These are phyloP conservation scores for Gymnoscelis rufifasciata DNA, from an alignment of 2,888 invertebrate species.

Conservation along the genomic window DNA sequence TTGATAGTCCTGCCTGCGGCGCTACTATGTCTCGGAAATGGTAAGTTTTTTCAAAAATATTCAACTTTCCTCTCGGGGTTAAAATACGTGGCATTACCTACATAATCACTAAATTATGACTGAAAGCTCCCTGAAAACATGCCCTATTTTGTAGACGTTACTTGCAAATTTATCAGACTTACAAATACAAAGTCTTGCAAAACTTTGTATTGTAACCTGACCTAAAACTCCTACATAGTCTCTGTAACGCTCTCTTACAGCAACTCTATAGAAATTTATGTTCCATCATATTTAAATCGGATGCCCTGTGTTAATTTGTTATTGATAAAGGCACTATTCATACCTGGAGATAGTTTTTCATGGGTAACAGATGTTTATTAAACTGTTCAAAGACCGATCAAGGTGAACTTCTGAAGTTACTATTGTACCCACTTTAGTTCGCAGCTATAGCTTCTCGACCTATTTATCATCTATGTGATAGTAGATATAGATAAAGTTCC, in stretches of 20 bases:
- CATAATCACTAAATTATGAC: conserved; percentile 43
- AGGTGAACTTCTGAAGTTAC: not conserved
- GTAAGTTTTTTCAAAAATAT: conserved; percentile 78
- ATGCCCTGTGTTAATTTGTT: not conserved
- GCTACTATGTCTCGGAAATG: conserved; percentile 83
- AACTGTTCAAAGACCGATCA: not conserved
- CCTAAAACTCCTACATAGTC: not conserved
- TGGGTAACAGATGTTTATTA: not conserved
- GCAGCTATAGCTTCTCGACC: no score
- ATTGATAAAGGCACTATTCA: not conserved
- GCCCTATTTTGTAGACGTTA: not conserved
- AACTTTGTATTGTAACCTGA: not conserved
- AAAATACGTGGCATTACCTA: conserved; percentile 67
- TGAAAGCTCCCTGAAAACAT: conserved; percentile 37
- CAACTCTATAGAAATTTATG: no score
- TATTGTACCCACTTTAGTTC: no score
- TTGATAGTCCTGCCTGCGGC: conserved; percentile 85
- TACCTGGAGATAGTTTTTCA: not conserved
- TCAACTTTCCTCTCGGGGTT: conserved; percentile 28
- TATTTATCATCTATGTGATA: no score
- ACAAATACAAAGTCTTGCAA: not conserved
- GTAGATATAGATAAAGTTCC: no score
- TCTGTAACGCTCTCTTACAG: not conserved
- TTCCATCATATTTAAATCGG: not conserved
- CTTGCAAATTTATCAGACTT: not conserved